A percentile compares a stretch with the other conserved stretches of the same genome.
Evolutionary conservation across 2,888 invertebrate species (phyloP).

Genomic region (Heliconius cydno): DNA sequence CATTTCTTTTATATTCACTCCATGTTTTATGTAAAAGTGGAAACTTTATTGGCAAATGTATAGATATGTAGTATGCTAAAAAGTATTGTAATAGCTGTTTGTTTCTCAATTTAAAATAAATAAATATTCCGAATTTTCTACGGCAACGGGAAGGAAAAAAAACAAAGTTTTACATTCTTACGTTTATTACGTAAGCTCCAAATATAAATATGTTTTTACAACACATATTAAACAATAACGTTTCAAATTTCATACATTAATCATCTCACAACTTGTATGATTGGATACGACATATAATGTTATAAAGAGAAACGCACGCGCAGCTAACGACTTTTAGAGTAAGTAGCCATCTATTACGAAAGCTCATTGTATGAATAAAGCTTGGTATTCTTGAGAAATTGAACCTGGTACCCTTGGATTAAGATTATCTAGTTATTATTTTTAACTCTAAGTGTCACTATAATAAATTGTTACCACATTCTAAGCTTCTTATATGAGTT

Average conservation of each 20-base stretch:
- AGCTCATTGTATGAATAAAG: neutral
- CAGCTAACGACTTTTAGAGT: slow-evolving; percentile 22
- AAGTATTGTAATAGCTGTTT: too few species aligned
- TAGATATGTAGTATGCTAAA: too few species aligned
- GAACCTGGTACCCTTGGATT: slow-evolving; percentile 23
- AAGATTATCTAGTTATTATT: neutral
- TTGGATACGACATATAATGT: slow-evolving; percentile 25
- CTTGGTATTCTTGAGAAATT: neutral
- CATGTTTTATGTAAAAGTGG: too few species aligned
- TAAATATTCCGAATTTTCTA: too few species aligned
- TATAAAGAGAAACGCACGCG: slow-evolving; percentile 24
- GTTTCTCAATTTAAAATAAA: too few species aligned
- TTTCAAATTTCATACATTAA: slow-evolving; percentile 12
- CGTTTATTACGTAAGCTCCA: neutral
- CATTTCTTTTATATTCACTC: too few species aligned
- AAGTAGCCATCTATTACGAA: slow-evolving; percentile 23
- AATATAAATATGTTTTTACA: neutral
- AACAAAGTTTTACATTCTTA: too few species aligned
- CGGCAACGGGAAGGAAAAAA: neutral
- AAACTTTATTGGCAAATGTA: too few species aligned
- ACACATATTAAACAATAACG: slow-evolving; percentile 11
- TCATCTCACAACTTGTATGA: slow-evolving; percentile 10
- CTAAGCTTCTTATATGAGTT: neutral
- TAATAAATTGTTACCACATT: neutral
- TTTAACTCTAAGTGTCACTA: neutral